phyloP scores from a whole-genome alignment of 2,113 vertebrate genomes.

The Bambusicola thoracicus region DNA sequence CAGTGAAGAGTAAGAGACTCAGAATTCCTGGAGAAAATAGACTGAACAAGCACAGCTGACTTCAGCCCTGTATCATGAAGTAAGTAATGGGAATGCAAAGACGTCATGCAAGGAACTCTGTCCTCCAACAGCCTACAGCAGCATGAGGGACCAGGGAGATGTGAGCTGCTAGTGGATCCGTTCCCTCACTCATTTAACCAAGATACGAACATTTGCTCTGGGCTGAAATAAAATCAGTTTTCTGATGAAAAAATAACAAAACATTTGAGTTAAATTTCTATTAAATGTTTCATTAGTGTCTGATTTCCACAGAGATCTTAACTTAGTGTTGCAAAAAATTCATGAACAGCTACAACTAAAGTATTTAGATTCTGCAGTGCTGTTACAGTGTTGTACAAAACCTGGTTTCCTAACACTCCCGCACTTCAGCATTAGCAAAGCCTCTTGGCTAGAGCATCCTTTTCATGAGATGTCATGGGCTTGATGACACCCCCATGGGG shows the following conservation, averaged over 20 bases:
- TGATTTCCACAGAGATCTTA: constrained; percentile 23
- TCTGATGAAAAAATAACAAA: neutral
- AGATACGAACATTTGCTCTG: neutral
- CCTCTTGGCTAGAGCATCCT: neutral
- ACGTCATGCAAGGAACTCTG: neutral
- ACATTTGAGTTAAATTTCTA: constrained; percentile 7
- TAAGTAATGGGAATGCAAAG: neutral
- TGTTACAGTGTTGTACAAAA: neutral
- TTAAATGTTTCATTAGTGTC: constrained; percentile 10
- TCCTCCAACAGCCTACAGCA: neutral
- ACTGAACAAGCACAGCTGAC: neutral
- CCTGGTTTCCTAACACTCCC: neutral
- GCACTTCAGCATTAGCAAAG: neutral
- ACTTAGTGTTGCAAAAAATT: constrained; percentile 1
- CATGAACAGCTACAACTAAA: neutral
- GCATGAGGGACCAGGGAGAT: neutral
- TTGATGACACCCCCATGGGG: neutral
- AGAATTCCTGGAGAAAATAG: neutral
- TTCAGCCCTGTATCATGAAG: neutral
- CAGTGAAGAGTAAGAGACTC: neutral
- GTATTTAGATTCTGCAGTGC: neutral
- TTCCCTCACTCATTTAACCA: constrained; percentile 16
- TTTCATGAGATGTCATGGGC: neutral
- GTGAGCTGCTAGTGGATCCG: neutral
- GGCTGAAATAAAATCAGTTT: constrained; percentile 48